These are phyloP conservation scores for Potorous gilbertii DNA, from an alignment of 2,797 vertebrate genomes.

Conservation along the genomic window DNA sequence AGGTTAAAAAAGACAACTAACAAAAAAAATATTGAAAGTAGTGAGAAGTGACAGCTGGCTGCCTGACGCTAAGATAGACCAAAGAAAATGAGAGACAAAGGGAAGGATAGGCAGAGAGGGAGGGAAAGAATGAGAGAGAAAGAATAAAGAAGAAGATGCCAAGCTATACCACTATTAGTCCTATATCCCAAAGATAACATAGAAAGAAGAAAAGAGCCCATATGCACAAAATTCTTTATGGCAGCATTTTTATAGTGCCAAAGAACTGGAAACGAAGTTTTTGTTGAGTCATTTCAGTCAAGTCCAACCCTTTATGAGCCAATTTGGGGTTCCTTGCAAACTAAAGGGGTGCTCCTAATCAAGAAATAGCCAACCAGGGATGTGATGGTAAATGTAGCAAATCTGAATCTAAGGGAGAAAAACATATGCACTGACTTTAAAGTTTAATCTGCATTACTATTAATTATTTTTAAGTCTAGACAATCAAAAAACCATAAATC, in stretches of 20 bases:
- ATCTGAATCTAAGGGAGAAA: not conserved
- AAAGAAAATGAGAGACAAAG: not conserved
- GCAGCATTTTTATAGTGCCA: not conserved
- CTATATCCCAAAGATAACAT: not conserved
- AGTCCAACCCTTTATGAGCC: not conserved
- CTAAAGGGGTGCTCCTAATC: not conserved
- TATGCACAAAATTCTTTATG: not conserved
- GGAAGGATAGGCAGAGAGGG: fast-evolving
- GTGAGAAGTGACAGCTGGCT: too few species aligned
- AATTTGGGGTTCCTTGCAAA: not conserved
- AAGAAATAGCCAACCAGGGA: not conserved
- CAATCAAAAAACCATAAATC: not conserved
- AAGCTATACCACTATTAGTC: not conserved
- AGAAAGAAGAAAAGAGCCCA: not conserved
- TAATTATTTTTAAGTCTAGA: slow-evolving; percentile 54
- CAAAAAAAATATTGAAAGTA: not conserved
- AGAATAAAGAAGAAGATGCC: not conserved
- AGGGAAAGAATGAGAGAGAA: not conserved
- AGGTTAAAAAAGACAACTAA: not conserved
- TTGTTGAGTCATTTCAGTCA: not conserved
- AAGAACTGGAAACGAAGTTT: not conserved
- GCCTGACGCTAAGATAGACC: too few species aligned
- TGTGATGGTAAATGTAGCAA: not conserved
- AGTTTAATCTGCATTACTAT: slow-evolving; percentile 60
- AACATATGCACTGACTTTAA: slow-evolving; percentile 48